Conservation (phyloP, 2,113 vertebrate species). For the Caranx ignobilis region DNA sequence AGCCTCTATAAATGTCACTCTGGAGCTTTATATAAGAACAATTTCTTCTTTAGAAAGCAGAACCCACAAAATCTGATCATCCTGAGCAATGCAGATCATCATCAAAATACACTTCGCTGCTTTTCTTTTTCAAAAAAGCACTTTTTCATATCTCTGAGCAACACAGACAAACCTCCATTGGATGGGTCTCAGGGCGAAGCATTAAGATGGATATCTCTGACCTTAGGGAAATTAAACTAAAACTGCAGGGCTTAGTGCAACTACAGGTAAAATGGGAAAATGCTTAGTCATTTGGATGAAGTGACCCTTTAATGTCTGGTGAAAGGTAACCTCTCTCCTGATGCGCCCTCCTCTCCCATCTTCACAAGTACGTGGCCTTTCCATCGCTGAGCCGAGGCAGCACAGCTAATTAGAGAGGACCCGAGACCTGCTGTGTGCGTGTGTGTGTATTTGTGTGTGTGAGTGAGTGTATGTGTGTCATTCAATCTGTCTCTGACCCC, state of each 20-base stretch:
- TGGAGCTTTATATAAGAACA: not conserved
- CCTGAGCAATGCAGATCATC: not conserved
- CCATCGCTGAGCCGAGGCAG: constrained; percentile 22
- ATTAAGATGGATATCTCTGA: not conserved
- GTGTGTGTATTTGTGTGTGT: constrained; percentile 27
- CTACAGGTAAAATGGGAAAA: not conserved
- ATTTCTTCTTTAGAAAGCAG: not conserved
- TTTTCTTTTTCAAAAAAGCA: not conserved
- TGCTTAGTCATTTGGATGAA: constrained; percentile 1
- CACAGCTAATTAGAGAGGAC: constrained; percentile 66
- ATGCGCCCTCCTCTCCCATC: constrained; percentile 1
- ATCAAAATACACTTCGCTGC: not conserved
- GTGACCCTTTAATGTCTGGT: constrained; percentile 2
- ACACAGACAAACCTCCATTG: not conserved
- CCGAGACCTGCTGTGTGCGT: constrained; percentile 32
- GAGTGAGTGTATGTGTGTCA: constrained; percentile 39
- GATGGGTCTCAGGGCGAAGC: not conserved
- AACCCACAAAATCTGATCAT: not conserved
- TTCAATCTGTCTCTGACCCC: constrained; percentile 67
- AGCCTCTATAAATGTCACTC: not conserved
- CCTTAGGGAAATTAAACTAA: not conserved
- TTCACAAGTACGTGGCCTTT: constrained; percentile 43
- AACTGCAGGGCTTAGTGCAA: not conserved
- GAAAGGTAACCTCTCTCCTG: not conserved
- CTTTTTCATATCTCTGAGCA: not conserved